phyloP scores from a whole-genome alignment of 2,113 vertebrate genomes.

The Protobothrops mucrosquamatus region DNA sequence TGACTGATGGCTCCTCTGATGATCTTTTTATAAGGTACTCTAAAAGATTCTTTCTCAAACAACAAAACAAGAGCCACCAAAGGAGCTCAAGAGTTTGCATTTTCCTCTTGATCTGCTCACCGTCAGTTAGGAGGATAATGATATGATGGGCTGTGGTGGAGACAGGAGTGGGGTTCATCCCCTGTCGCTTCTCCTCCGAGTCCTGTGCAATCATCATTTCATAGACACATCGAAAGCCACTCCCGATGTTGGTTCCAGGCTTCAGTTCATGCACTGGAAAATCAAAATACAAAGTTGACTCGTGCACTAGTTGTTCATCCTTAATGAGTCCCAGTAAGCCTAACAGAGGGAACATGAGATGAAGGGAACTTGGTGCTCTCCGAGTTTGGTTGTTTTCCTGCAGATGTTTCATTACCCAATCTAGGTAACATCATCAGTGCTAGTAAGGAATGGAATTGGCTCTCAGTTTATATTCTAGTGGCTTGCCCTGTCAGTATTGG shows the following conservation, averaged over 20 bases:
- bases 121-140: slow-evolving; percentile 74
- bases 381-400: not conserved
- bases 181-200: not conserved
- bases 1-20: not conserved
- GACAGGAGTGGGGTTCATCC: not conserved
- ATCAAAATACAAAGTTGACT: not conserved
- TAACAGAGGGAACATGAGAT: not conserved
- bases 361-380: not conserved
- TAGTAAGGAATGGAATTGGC: not conserved
- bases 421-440: not conserved
- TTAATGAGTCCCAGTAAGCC: not conserved
- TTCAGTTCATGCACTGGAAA: slow-evolving; percentile 67
- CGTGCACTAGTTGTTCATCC: not conserved
- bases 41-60: not conserved
- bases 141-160: slow-evolving; percentile 73
- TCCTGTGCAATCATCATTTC: slow-evolving; percentile 59
- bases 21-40: not conserved
- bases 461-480: not conserved
- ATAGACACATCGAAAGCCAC: slow-evolving; percentile 64
- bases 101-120: not conserved
- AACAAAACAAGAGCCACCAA: not conserved
- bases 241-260: slow-evolving; percentile 76
- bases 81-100: not conserved
- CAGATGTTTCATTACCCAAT: not conserved
- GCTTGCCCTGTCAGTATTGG: too few species aligned